Evolutionary conservation across 2,888 invertebrate species (phyloP), one percentile per base, ranked within the genome.

Genomic region (Quadriops clusia): DNA sequence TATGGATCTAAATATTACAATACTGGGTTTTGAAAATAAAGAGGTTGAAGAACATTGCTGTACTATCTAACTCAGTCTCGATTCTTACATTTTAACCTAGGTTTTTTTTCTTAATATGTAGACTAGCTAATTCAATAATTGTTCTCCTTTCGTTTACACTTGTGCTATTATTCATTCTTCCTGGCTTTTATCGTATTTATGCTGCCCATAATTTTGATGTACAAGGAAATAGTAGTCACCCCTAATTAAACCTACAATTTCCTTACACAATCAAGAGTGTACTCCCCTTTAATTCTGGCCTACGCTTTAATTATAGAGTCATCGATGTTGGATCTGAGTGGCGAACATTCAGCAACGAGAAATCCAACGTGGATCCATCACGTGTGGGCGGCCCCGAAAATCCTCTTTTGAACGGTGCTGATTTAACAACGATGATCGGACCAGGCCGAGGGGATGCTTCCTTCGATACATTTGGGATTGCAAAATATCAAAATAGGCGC

Each of bases 271-370:
- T n/a, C n/a, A n/a, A n/a, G n/a, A n/a, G n/a, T 18, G 7, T 18
- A 18, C 18, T n/a, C n/a, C 18, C n/a, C 18, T 18, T n/a, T n/a
- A 18, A 18, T 18, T 8, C n/a, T n/a, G 18, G 18, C 18, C 23
- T 18, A 18, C n/a, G 9, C 7, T 21, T 6, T 13, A 27, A 8
- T 6, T 45, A 9, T 59, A 91, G 95, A 56, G 93, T 98, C 1
- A 94, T 99, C 42, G 98, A 99, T 64, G 98, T 99, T n/a, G 95
- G 98, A 17, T 95, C 97, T 3, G 98, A 99, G 63, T 99, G 98
- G 98, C 74, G 98, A 58, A 98, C 97, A 36, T 99, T 99, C 63
- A 94, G 93, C 53, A 98, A 97, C 59, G 98, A 99, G 56, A 95
- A 94, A 54, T 80, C 83, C 30, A 86, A 90, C 5, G 89, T 87